Evolutionary conservation across 2,888 invertebrate genomes (phyloP), one percentile per base, ranked within the genome.

Genomic region (Charanyca ferruginea): DNA sequence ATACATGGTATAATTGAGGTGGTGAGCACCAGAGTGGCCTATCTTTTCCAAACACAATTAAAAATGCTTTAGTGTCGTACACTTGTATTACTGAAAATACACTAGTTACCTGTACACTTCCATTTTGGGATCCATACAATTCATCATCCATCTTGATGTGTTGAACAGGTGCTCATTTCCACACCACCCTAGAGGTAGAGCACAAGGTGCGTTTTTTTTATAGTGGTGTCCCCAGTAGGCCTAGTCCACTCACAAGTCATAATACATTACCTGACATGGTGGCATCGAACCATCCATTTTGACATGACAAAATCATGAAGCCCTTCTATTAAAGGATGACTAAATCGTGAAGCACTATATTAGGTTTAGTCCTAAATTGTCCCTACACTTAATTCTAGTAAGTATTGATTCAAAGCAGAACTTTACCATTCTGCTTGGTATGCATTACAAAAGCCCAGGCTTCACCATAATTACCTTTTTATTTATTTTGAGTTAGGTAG

Each of bases 161-260:
- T 23, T 28, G 25, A 42, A 11, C 11, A 41, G 32, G 49, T 73
- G 76, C 79, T 20, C 81, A 1, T 80, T 80, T 80, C 80, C 80
- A 80, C 80, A 81, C 80, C 80, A 81, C 80, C 80, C 25, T 38
- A 51, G 80, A 72, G 80, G 80, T 80, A 80, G 66, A 71, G 59
- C 80, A 80, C 66, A 54, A 67, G 76, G 81, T 81, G 80, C 80
- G 80, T 73, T 81, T 80, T 80, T 77, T 80, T 80, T 80, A 69
- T 28, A 81, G 80, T 80, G 80, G 80, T 80, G 7, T 80, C 80
- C 80, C 80, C 80, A 0, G 44, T 73, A 80, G 80, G 80, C 80
- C 52, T 80, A 80, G 22, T 80, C 80, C 80, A 80, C 80, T 81
- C 4, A 23, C 57, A 42, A 59, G 20, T 9, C 44, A 48, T 18